Base-by-base conservation (phyloP, 2,888 invertebrate genomes). In the Hydropsyche betteni region DNA sequence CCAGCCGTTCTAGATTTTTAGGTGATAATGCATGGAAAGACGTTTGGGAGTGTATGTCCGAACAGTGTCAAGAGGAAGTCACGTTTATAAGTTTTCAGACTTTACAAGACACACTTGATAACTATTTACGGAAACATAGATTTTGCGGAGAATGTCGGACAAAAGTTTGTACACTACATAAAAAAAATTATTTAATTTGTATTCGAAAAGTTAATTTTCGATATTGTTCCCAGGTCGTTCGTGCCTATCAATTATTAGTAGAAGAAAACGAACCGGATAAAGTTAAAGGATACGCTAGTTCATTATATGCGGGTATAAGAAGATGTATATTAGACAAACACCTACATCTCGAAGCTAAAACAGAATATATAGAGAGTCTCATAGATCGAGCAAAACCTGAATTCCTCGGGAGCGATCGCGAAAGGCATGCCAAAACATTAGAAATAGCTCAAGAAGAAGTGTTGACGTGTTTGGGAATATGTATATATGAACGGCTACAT, bases 381-480 rank as follows among this genome's bases (percentile, higher is more conserved):
- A 95, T 98, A 82, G 92, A 92, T 74, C 90, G 96, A 81, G 97
- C 96, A 24, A 96, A 97, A 84, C 96, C 97, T 7, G 97, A 97
- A 85, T 88, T 97, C 68, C 90, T 95, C 80, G 97, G 95, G 44
- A 93, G 93, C 83, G 91, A 94, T 80, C 89, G 97, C 78, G 97
- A 97, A 84, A 90, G 97, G 75, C 97, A 98, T 84, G 97, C 97
- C 6, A 97, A 97, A 86, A 97, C 97, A n/a, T 86, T 98, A 81
- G 97, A 97, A 88, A 96, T 97, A 80, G 97, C 97, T 81, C 97
- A 98, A 86, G 97, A 97, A 85, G 97, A 98, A 87, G 97, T 98
- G 75, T 88, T 98, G 80, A 97, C 96, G 8, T 98, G 97, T 84
- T 90, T 98, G 77, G 97, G 97, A 10, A 94, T 97, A 84, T 96